Base-by-base conservation (phyloP, 2,888 invertebrate genomes). In the Xylocampa areola region DNA sequence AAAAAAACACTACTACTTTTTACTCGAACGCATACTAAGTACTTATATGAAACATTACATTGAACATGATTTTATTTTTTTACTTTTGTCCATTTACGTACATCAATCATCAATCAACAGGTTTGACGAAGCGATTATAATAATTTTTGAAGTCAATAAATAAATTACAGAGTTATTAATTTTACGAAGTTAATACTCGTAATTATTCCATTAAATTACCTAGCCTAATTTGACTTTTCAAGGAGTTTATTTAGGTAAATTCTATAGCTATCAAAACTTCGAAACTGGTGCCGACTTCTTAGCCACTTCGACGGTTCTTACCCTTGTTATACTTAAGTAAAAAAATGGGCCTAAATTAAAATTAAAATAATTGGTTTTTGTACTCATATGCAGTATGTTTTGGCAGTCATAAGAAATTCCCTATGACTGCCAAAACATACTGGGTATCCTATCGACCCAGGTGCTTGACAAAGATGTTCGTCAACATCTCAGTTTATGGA, bases 131-230 rank as follows among this genome's bases (percentile, higher is more conserved):
- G 55, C 57, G 36, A 59, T 51, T 52, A 58, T 7, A 59, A 53
- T 64, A 36, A 65, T 54, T 49, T 47, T 51, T 27, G 16, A 45
- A 54, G 27, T 60, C 49, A 47, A 71, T 73, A 65, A 73, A 73
- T 73, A 45, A 65, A 49, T 2, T 25, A 43, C 37, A 29, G 13
- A 32, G n/a, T n/a, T n/a, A n/a, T n/a, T n/a, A 51, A 39, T 48
- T 45, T 48, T 41, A 47, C 17, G 14, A 58, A 62, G 37, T 43
- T 29, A 32, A 14, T n/a, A n/a, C n/a, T n/a, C n/a, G 21, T 25
- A 29, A 21, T 37, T n/a, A 27, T 13, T 45, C 33, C 10, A 50
- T 16, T 45, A 33, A 52, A 55, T 32, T 43, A 53, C 23, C 41
- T 43, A 53, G 19, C 41, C 41, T 60, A 57, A 51, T 53, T 64